Evolutionary conservation across 2,888 invertebrate genomes (phyloP).

Genomic region (Napeogenes sylphis): DNA sequence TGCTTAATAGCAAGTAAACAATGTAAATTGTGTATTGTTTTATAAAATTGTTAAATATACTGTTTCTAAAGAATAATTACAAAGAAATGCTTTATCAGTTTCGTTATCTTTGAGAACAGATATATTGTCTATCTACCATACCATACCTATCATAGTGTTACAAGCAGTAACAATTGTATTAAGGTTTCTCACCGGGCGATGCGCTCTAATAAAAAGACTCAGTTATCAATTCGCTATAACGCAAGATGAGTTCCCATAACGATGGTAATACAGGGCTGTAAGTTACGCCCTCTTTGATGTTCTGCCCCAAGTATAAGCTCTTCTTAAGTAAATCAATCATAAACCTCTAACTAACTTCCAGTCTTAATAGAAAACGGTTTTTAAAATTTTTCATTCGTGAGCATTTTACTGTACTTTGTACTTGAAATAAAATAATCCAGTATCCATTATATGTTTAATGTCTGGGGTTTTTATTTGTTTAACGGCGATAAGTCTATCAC

Average conservation of each 20-base stretch:
- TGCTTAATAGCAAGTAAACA: too few relatives aligned
- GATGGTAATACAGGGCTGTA: constrained; percentile 64
- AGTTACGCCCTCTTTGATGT: constrained; percentile 27
- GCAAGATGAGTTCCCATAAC: constrained; percentile 70
- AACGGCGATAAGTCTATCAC: constrained; percentile 21
- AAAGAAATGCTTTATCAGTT: neutral
- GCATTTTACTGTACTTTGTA: too few relatives aligned
- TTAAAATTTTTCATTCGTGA: too few relatives aligned
- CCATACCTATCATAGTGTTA: constrained; percentile 25
- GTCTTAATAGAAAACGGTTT: too few relatives aligned
- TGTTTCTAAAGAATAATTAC: neutral
- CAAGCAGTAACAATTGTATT: constrained; percentile 32
- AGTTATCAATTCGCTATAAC: constrained; percentile 69
- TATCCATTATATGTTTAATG: too few relatives aligned
- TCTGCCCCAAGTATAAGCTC: constrained; percentile 34
- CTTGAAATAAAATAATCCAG: too few relatives aligned
- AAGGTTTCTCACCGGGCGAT: constrained; percentile 43
- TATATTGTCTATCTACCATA: neutral
- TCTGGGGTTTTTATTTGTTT: neutral
- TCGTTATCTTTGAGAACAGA: neutral
- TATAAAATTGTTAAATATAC: too few relatives aligned
- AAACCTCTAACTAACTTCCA: neutral
- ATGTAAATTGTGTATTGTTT: too few relatives aligned
- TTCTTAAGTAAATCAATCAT: neutral
- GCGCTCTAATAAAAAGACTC: constrained; percentile 56